Percentiles rank a stretch among this genome's conserved stretches.
Conservation (phyloP, 1,140 invertebrate genomes). For the Campoletis sonorensis region DNA sequence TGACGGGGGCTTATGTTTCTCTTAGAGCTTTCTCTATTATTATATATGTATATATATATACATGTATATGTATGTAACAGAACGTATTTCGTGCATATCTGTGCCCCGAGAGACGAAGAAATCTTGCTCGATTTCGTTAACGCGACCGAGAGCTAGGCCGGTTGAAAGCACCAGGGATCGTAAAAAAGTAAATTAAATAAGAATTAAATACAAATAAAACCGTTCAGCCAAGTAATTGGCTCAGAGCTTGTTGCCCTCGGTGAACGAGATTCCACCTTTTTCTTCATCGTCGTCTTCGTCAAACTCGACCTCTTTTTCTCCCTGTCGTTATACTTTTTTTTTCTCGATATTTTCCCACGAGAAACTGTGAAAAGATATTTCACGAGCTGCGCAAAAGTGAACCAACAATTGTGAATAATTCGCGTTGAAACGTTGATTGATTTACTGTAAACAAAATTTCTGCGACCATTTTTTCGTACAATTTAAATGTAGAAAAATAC, state of each 20-base stretch:
- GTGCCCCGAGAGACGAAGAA: constrained; percentile 53
- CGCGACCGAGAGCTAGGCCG: constrained; percentile 42
- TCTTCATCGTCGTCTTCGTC: constrained; percentile 49
- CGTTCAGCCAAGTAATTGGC: constrained; percentile 76
- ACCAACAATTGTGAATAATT: not conserved
- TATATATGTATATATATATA: too few relatives aligned
- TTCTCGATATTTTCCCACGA: not conserved
- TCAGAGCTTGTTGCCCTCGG: constrained; percentile 46
- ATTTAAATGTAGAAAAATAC: not conserved
- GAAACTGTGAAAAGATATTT: constrained; percentile 61
- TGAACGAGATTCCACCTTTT: constrained; percentile 42
- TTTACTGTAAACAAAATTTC: too few relatives aligned
- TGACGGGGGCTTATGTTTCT: constrained; percentile 27
- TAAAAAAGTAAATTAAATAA: constrained; percentile 77
- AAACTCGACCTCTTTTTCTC: constrained; percentile 50
- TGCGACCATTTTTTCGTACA: too few relatives aligned
- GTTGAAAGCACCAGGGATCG: constrained; percentile 48
- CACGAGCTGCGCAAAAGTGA: not conserved
- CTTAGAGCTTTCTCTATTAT: not conserved
- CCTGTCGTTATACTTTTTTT: not conserved
- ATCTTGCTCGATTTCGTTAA: constrained; percentile 69
- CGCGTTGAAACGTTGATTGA: too few relatives aligned
- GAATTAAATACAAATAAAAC: constrained; percentile 77
- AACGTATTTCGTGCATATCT: constrained; percentile 49
- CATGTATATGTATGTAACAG: not conserved